These are phyloP conservation scores for Epirrhoe alternata DNA, from an alignment of 2,888 invertebrate species.

Conservation along the genomic window DNA sequence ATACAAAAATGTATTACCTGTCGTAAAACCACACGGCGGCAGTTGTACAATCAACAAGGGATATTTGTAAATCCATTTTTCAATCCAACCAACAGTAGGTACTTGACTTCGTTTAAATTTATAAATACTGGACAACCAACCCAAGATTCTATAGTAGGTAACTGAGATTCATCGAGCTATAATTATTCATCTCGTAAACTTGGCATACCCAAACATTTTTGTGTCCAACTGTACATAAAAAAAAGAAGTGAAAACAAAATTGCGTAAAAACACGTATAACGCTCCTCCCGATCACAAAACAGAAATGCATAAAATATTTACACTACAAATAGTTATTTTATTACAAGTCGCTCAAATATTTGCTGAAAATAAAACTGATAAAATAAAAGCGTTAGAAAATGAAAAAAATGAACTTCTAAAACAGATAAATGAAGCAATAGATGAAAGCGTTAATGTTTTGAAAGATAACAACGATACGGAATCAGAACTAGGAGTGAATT, in stretches of 20 bases:
- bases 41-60: not conserved
- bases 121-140: no score
- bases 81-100: no score
- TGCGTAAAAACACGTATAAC: constrained; percentile 12
- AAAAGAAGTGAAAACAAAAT: not conserved
- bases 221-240: constrained; percentile 7
- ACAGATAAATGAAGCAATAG: constrained; percentile 59
- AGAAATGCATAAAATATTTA: constrained; percentile 22
- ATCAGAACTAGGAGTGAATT: constrained; percentile 48
- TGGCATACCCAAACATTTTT: not conserved
- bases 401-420: constrained; percentile 52
- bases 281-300: constrained; percentile 5
- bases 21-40: not conserved
- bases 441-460: constrained; percentile 54
- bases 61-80: not conserved
- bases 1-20: not conserved
- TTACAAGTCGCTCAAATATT: constrained; percentile 6
- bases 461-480: constrained; percentile 54
- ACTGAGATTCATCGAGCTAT: no score
- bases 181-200: no score
- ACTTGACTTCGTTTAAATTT: no score
- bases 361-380: constrained; percentile 35
- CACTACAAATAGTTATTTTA: constrained; percentile 11
- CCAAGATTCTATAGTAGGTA: no score
- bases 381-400: constrained; percentile 51